These are phyloP conservation scores for Vulpes lagopus DNA, from an alignment of 2,113 vertebrate genomes.

Conservation along the genomic window DNA sequence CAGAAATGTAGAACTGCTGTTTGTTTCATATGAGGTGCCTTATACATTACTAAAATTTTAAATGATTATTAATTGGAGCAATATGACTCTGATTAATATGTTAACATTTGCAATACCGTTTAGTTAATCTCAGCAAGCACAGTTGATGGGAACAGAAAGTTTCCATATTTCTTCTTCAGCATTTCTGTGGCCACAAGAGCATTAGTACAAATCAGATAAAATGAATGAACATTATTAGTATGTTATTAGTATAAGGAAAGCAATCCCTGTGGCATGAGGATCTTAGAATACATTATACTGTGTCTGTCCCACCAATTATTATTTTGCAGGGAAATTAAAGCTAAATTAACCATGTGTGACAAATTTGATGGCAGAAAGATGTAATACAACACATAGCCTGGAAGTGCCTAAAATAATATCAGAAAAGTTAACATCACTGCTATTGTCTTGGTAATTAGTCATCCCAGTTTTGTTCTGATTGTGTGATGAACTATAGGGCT, in stretches of 20 bases:
- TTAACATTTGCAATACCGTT: not conserved
- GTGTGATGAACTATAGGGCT: not conserved
- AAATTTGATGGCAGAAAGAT: not conserved
- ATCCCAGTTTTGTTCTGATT: not conserved
- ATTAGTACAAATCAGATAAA: constrained; percentile 25
- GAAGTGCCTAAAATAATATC: not conserved
- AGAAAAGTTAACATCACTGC: not conserved
- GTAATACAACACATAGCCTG: not conserved
- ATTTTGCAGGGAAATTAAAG: not conserved
- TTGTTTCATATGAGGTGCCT: not conserved
- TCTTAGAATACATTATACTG: not conserved
- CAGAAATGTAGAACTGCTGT: not conserved
- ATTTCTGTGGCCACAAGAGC: not conserved
- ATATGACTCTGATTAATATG: not conserved
- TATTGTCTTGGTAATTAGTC: not conserved
- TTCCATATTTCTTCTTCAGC: not conserved
- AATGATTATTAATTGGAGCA: not conserved
- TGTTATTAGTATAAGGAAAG: not conserved
- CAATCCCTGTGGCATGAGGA: not conserved
- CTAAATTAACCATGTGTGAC: not conserved
- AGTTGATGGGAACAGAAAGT: not conserved
- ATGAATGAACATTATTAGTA: not conserved
- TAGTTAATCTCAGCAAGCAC: not conserved
- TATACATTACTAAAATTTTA: not conserved
- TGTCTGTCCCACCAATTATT: not conserved